These are phyloP conservation scores for Chouioia cunea DNA, from an alignment of 2,888 invertebrate genomes.

Conservation along the genomic window DNA sequence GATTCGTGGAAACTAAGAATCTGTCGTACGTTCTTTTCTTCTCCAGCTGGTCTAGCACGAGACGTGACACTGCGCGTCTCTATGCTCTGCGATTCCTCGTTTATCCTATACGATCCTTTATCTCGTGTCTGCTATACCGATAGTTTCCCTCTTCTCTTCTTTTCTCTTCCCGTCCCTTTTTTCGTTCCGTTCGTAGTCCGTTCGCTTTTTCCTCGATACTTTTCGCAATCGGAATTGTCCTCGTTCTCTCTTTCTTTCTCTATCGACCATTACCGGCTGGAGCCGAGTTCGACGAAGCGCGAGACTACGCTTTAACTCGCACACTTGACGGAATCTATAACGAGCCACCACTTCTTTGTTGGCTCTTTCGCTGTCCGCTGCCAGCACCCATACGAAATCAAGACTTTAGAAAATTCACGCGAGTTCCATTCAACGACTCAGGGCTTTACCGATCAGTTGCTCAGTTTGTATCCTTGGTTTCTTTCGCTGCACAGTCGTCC, in stretches of 20 bases:
- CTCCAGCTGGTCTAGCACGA: slow-evolving; percentile 33
- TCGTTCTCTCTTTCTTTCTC: no score
- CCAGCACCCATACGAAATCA: slow-evolving; percentile 59
- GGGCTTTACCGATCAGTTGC: slow-evolving; percentile 60
- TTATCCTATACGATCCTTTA: slow-evolving; percentile 29
- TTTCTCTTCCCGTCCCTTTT: not conserved
- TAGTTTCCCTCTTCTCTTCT: not conserved
- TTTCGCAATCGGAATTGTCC: slow-evolving; percentile 37
- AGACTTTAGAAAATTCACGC: slow-evolving; percentile 65
- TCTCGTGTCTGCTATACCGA: not conserved
- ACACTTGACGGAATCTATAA: slow-evolving; percentile 49
- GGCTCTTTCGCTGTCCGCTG: slow-evolving; percentile 40
- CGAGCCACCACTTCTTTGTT: slow-evolving; percentile 48
- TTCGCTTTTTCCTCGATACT: slow-evolving; percentile 36
- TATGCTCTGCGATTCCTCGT: slow-evolving; percentile 30
- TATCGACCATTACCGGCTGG: no score
- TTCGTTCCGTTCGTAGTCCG: not conserved
- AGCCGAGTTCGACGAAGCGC: slow-evolving; percentile 47
- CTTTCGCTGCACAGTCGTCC: slow-evolving; percentile 37
- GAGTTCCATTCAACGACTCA: slow-evolving; percentile 59
- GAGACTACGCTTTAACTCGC: not conserved
- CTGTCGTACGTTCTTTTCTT: slow-evolving; percentile 48
- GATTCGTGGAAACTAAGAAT: slow-evolving; percentile 49
- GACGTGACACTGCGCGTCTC: slow-evolving; percentile 27
- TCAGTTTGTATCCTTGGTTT: no score